phyloP scores from a whole-genome alignment of 2,888 invertebrate species.

The Cryptocephalus moraei region DNA sequence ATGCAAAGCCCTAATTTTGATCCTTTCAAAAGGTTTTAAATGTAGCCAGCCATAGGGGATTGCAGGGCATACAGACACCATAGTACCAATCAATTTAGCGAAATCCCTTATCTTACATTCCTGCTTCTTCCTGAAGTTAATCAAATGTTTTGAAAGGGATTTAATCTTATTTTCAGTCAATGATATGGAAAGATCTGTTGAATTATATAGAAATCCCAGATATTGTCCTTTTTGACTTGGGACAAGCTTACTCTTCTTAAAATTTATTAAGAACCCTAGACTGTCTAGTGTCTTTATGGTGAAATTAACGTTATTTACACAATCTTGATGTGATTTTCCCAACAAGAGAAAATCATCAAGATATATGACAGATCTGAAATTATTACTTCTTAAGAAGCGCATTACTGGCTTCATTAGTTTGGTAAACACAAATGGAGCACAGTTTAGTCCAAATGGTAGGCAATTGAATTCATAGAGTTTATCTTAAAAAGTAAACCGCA shows the following conservation, averaged over 20 bases:
- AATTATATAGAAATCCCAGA: slow-evolving; percentile 14
- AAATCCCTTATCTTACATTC: slow-evolving; percentile 3
- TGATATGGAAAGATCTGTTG: slow-evolving; percentile 7
- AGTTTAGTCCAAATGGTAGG: neutral
- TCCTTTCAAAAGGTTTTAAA: slow-evolving; percentile 11
- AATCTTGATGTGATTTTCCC: slow-evolving; percentile 5
- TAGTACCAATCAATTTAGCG: slow-evolving; percentile 5
- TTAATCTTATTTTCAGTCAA: slow-evolving; percentile 7
- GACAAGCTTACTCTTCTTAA: slow-evolving; percentile 8
- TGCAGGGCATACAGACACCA: slow-evolving; percentile 6
- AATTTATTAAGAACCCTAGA: slow-evolving; percentile 14
- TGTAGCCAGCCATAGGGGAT: slow-evolving; percentile 9
- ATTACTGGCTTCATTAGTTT: slow-evolving; percentile 8
- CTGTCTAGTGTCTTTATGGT: slow-evolving; percentile 6
- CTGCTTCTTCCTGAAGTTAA: slow-evolving; percentile 9
- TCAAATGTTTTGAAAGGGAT: slow-evolving; percentile 14
- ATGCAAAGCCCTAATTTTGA: slow-evolving; percentile 11
- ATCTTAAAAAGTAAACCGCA: slow-evolving; percentile 4
- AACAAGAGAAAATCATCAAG: slow-evolving; percentile 16
- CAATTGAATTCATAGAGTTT: slow-evolving; percentile 2
- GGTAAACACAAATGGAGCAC: no score
- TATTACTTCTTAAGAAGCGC: neutral
- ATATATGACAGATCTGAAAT: slow-evolving; percentile 5
- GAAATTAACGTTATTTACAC: slow-evolving; percentile 5
- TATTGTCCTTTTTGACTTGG: slow-evolving; percentile 7